Conservation (phyloP, 92 coral and sea anemone species). For the Epizoanthus illoricatus region DNA sequence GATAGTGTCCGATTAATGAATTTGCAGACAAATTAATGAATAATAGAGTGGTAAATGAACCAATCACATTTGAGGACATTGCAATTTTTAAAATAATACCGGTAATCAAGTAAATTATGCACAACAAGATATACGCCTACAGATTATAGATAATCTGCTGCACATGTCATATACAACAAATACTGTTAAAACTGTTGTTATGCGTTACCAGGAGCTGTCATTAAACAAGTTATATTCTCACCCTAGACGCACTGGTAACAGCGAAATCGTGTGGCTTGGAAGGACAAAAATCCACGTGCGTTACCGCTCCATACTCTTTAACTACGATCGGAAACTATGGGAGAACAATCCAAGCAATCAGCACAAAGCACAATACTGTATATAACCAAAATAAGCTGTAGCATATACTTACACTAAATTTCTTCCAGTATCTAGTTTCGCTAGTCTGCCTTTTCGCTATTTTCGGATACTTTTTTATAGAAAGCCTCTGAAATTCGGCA, state of each 20-base stretch:
- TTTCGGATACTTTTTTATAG: constrained; percentile 56
- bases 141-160: no score
- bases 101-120: no score
- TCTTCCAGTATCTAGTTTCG: constrained; percentile 92
- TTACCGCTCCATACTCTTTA: constrained; percentile 85
- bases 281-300: constrained; percentile 76
- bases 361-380: background rate
- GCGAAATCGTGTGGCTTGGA: constrained; percentile 86
- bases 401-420: constrained; percentile 69
- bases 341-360: background rate
- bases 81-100: no score
- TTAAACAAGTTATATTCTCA: constrained; percentile 21
- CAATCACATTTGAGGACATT: no score
- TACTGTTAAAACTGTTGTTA: background rate
- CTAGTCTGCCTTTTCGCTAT: constrained; percentile 78
- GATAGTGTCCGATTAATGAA: no score
- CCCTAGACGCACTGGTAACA: constrained; percentile 74
- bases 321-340: constrained; percentile 82
- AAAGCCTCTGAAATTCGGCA: constrained; percentile 70
- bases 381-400: background rate
- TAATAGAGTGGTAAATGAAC: no score
- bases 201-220: no score
- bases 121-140: no score
- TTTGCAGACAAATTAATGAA: no score
- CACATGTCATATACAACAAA: background rate